Evolutionary conservation across 2,888 invertebrate genomes (phyloP), one percentile per base, ranked within the genome.

Genomic region (Augiades crinisus): DNA sequence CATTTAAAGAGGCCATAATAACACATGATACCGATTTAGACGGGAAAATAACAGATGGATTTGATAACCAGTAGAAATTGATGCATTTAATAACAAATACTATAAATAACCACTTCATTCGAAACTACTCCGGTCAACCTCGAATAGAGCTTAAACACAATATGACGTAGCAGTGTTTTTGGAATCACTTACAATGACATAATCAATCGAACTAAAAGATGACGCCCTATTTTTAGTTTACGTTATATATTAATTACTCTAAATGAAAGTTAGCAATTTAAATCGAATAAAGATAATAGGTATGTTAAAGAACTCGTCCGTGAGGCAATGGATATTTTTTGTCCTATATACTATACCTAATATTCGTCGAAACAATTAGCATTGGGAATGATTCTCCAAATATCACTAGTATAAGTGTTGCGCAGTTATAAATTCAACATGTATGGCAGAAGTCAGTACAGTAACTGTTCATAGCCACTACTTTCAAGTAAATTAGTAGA

Each of bases 401-500:
- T 72, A 70, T 81, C 88, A 88, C 88, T 78, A 82, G 70, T 72
- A 72, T 69, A 70, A 64, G 66, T 73, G 70, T 70, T 78, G 75
- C 81, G 83, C 77, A 81, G 80, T 74, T 70, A 67, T 67, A 75
- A 74, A 78, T 73, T 80, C 75, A 79, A 84, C 84, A 84, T 83
- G 75, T 79, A 80, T 78, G 79, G 80, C 75, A 78, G 84, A 81
- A 82, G 73, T 80, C 83, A 80, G 81, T 82, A 73, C 72, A 77
- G 72, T 77, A 82, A 88, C 87, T 88, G 84, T 75, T 78, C 79
- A 75, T 81, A 81, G 81, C 83, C 88, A 87, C 86, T 72, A 83
- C 81, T 87, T 85, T 83, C 77, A 76, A 85, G 69, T 75, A 73
- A 81, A 78, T 81, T 82, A 75, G 68, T 69, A 77, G 75, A 78